Percentiles rank a stretch among this genome's conserved stretches.
These are phyloP conservation scores for Enteromius anoplus DNA, from an alignment of 2,797 vertebrate genomes.

Conservation along the genomic window DNA sequence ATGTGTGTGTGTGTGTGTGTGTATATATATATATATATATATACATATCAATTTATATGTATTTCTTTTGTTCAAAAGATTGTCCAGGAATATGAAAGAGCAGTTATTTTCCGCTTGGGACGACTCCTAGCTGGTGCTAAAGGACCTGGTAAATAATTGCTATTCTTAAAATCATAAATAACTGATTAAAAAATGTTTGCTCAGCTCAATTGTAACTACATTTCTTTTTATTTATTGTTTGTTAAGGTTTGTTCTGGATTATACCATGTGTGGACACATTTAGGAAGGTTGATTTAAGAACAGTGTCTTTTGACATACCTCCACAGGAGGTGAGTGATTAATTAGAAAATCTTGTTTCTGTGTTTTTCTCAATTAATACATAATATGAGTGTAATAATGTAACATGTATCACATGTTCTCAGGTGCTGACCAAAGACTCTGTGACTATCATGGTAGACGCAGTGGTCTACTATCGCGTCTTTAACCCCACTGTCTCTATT, in stretches of 20 bases:
- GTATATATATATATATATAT: not conserved
- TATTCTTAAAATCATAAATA: not conserved
- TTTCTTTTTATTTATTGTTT: not conserved
- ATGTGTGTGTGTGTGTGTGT: not conserved
- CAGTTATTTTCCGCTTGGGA: slow-evolving; percentile 65
- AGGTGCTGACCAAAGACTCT: slow-evolving; percentile 79
- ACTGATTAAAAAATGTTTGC: not conserved
- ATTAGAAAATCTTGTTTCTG: not conserved
- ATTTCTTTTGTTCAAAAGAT: slow-evolving; percentile 54
- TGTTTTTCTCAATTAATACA: not conserved
- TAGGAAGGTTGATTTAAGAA: slow-evolving; percentile 65
- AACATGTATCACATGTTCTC: not conserved
- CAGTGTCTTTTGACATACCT: slow-evolving; percentile 62
- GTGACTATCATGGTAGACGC: slow-evolving; percentile 79
- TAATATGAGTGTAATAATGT: not conserved
- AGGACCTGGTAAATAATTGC: slow-evolving; percentile 63
- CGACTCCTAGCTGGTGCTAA: slow-evolving; percentile 54
- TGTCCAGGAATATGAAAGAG: slow-evolving; percentile 69
- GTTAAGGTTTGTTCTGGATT: slow-evolving; percentile 69
- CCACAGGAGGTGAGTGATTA: slow-evolving; percentile 66
- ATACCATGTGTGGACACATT: slow-evolving; percentile 69
- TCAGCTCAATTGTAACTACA: not conserved
- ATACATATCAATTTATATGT: not conserved
- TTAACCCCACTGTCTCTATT: slow-evolving; percentile 76
- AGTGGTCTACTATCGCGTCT: slow-evolving; percentile 78